Base-by-base conservation (phyloP, 2,797 vertebrate species). In the Falco columbarius region DNA sequence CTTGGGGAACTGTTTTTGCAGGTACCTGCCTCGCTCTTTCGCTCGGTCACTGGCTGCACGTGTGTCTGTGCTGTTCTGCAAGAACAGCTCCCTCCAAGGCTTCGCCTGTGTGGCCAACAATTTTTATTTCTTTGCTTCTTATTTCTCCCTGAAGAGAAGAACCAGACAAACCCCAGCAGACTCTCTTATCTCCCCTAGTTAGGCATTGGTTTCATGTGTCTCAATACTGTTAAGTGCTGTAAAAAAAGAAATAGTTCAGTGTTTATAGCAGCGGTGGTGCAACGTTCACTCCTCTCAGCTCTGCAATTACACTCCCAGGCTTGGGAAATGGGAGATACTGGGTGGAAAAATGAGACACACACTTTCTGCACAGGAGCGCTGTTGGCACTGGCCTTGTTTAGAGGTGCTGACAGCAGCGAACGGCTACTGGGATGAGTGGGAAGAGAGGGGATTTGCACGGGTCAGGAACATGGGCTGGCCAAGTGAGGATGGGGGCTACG, bases 261-360 rank as follows among this genome's bases (percentile, higher is more conserved):
- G 93, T 92, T 93, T 80, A 73, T 76, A 70, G 86, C 81, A 63
- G 92, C n/a, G 66, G 67, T 96, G 96, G 96, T 86, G 93, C 88
- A 95, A 96, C 7, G 14, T n/a, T 90, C 88, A 67, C 94, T 93
- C 88, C 84, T 96, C 73, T 76, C 90, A 72, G 73, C 70, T 86
- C 81, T 89, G 77, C 86, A 95, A n/a, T 95, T 89, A 68, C 62
- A 82, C 61, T 92, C 86, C 71, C 81, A 89, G 32, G 55, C 74
- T 54, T 75, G 59, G 90, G 81, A 92, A 83, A 90, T 73, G 86
- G 84, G 71, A 96, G 86, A 93, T 91, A 81, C 34, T 18, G 68
- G 72, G 49, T 2, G n/a, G 93, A 93, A 97, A 89, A 94, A 90
- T 74, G 7, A 40, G 65, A 42, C 47, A 36, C 70, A 14, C 17